phyloP scores from a whole-genome alignment of 2,797 vertebrate species.

The Aselliscus stoliczkanus region DNA sequence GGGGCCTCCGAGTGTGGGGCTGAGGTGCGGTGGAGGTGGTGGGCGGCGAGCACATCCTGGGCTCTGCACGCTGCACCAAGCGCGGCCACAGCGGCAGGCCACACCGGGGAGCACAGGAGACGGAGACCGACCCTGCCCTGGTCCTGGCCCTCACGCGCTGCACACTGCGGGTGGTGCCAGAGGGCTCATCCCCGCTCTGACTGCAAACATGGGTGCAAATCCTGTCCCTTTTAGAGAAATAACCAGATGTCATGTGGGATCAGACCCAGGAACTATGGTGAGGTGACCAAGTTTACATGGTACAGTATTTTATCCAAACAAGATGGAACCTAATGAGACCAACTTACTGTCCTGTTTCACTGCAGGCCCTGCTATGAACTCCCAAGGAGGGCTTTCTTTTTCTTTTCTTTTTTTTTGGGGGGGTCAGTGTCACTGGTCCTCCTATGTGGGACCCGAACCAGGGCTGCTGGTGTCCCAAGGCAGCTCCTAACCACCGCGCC shows the following conservation, averaged over 20 bases:
- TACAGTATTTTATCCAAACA: accelerated
- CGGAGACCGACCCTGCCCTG: accelerated
- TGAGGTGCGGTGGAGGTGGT: background rate
- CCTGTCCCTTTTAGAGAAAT: background rate
- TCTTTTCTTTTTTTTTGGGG: no score
- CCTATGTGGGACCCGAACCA: no score
- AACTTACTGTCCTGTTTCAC: background rate
- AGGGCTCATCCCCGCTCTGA: accelerated
- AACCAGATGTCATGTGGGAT: background rate
- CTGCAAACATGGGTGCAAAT: background rate
- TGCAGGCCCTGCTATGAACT: background rate
- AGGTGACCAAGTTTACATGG: accelerated
- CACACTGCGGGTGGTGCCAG: accelerated
- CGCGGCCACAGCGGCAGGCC: accelerated
- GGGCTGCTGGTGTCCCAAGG: no score
- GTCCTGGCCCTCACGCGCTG: accelerated
- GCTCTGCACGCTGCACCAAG: accelerated
- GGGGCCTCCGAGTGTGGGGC: background rate
- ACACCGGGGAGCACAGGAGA: no score
- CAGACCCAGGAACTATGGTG: background rate
- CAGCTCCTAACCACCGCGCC: no score
- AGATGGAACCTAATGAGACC: background rate
- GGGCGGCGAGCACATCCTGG: accelerated
- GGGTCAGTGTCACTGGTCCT: no score
- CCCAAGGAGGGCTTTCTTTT: background rate